phyloP scores from a whole-genome alignment of 1,140 invertebrate species.

The Leptestheria dahalacensis region DNA sequence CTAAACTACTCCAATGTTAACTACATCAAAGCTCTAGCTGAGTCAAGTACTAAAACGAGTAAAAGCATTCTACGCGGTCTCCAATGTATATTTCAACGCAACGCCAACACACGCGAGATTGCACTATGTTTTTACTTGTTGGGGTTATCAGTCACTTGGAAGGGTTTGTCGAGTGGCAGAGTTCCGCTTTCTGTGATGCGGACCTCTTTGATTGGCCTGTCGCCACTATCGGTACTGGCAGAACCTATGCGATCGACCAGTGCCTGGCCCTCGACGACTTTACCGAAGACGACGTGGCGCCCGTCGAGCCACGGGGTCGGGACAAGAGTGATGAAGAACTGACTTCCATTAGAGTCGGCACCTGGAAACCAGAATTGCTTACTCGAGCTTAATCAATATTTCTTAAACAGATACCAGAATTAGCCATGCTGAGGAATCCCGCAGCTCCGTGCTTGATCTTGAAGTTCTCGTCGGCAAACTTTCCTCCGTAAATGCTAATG shows the following conservation, averaged over 20 bases:
- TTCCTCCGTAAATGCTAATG: conserved; percentile 76
- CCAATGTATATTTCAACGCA: neutral
- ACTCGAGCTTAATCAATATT: too few relatives aligned
- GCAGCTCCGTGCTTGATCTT: conserved; percentile 69
- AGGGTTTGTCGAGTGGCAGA: conserved; percentile 21
- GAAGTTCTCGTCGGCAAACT: conserved; percentile 90
- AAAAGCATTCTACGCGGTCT: neutral
- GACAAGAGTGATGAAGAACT: conserved; percentile 88
- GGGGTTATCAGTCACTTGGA: conserved; percentile 15
- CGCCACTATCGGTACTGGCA: conserved; percentile 53
- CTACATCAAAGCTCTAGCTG: neutral
- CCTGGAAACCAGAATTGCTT: too few relatives aligned
- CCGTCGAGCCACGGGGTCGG: conserved; percentile 83
- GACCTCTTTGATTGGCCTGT: conserved; percentile 48
- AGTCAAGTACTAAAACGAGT: conserved; percentile 27
- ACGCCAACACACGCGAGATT: neutral
- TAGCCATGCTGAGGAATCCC: conserved; percentile 92
- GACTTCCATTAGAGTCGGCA: conserved; percentile 61
- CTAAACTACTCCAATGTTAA: neutral
- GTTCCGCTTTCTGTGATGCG: conserved; percentile 38
- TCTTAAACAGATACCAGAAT: conserved; percentile 69
- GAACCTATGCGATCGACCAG: conserved; percentile 72
- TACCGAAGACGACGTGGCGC: conserved; percentile 86
- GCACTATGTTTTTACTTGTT: conserved; percentile 28
- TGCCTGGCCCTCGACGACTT: conserved; percentile 66